phyloP scores from a whole-genome alignment of 2,888 invertebrate species.

The Pristionchus entomophagus region DNA sequence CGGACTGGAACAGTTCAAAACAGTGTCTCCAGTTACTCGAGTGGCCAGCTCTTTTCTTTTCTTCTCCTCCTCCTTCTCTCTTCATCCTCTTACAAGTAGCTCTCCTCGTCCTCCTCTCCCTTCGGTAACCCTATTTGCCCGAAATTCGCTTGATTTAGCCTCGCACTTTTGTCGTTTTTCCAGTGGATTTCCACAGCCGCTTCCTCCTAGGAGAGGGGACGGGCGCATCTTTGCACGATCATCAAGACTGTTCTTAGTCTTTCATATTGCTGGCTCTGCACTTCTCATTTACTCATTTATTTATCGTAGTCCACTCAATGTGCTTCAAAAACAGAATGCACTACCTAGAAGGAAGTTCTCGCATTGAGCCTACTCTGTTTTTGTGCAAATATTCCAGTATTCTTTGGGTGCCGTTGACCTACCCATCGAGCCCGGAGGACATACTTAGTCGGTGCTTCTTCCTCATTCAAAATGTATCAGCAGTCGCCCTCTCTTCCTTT shows the following conservation, averaged over 20 bases:
- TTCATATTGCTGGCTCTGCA: too few species aligned
- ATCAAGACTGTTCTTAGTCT: too few species aligned
- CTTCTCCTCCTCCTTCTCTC: background rate
- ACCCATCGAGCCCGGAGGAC: background rate
- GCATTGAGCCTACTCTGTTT: too few species aligned
- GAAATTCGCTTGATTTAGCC: constrained; percentile 18
- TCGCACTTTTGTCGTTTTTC: background rate
- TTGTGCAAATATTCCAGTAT: too few species aligned
- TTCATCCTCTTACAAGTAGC: background rate
- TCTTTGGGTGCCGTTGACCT: background rate
- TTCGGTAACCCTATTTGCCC: constrained; percentile 9
- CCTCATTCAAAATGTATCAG: constrained; percentile 23
- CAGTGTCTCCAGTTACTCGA: background rate
- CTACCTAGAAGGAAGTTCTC: too few species aligned
- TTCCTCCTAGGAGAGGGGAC: too few species aligned
- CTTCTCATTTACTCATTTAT: too few species aligned
- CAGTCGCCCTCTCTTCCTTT: background rate
- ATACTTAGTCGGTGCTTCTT: background rate
- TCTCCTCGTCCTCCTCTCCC: too few species aligned
- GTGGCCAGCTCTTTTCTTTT: background rate
- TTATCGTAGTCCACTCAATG: too few species aligned
- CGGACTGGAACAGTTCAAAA: background rate
- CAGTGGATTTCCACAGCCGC: too few species aligned
- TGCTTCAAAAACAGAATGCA: too few species aligned
- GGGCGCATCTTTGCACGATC: too few species aligned